Evolutionary conservation across 2,797 vertebrate genomes (phyloP), one percentile per base, ranked within the genome.

Genomic region (Arnoldichthys spilopterus): DNA sequence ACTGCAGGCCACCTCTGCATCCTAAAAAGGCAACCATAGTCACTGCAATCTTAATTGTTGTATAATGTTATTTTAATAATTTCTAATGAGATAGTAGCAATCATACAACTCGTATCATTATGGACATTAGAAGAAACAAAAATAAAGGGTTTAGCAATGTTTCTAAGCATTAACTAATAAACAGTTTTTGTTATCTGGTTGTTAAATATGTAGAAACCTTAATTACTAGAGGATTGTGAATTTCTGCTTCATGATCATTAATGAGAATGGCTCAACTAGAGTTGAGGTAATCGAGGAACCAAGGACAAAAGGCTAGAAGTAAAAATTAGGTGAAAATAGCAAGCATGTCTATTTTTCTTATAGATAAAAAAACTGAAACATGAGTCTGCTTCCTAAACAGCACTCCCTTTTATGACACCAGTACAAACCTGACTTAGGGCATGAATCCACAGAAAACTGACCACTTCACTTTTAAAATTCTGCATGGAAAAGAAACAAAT

Each of bases 361-460:
- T 32, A 16, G 37, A 45, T 47, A 47, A 58, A 24, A 47, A 58
- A 24, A 45, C 13, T 8, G 18, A 68, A 58, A 58, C 13, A 7
- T 47, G 0, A 45, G 15, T 13, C 15, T 30, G 61, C 37, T 63
- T 34, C 18, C 2, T 34, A n/a, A 6, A 34, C 6, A 11, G 30
- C 9, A 8, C 18, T 30, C 20, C 34, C 20, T 6, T 32, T 6
- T 4, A 67, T 45, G 1, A 16, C 7, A 40, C 6, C 34, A n/a
- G 67, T 22, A 22, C 87, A 71, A 85, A 96, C 97, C 94, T 96
- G 89, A 76, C 89, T 96, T 59, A 93, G 87, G 56, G 95, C 92
- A 13, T 97, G 94, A 70, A 58, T 95, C 98, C 98, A 99, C 20
- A 99, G 94, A 62, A 97, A 92, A 85, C 90, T 93, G 84, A 97